Conservation (phyloP, 2,888 invertebrate species). For the Chrysolina americana region DNA sequence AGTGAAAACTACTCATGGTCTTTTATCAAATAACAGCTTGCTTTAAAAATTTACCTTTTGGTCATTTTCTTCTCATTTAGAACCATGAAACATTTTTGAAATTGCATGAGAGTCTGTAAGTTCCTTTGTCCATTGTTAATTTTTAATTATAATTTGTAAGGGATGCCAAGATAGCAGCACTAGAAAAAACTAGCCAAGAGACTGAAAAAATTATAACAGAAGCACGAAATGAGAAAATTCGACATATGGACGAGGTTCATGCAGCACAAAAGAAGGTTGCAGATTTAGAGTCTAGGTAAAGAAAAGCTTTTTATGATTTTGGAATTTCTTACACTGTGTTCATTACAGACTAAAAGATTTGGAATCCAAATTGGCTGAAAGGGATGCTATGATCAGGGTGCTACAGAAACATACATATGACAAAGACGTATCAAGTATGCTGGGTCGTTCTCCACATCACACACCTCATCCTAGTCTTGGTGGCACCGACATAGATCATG, state of each 20-base stretch:
- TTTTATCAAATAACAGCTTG: too few relatives aligned
- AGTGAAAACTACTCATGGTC: too few relatives aligned
- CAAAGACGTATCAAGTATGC: conserved; percentile 76
- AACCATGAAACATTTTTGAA: too few relatives aligned
- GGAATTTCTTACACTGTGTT: conserved; percentile 11
- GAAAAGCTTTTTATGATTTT: background rate
- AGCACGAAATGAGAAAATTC: conserved; percentile 87
- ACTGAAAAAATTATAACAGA: conserved; percentile 89
- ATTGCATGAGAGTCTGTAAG: too few relatives aligned
- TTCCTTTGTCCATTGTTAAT: background rate
- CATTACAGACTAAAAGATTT: conserved; percentile 81
- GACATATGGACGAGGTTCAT: conserved; percentile 91
- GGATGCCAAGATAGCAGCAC: conserved; percentile 87
- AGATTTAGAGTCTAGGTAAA: conserved; percentile 86
- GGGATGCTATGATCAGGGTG: conserved; percentile 92
- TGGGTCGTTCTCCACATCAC: conserved; percentile 70
- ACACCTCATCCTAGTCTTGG: conserved; percentile 71
- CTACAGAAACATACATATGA: conserved; percentile 86
- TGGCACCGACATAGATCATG: conserved; percentile 70
- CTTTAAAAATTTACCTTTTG: too few relatives aligned
- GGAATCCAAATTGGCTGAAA: conserved; percentile 89
- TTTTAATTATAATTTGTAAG: conserved; percentile 66
- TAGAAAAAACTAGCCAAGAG: conserved; percentile 87
- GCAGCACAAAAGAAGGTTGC: conserved; percentile 88
- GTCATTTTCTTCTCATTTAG: too few relatives aligned